Conservation (phyloP, 2,113 vertebrate species). For the Notothenia coriiceps region DNA sequence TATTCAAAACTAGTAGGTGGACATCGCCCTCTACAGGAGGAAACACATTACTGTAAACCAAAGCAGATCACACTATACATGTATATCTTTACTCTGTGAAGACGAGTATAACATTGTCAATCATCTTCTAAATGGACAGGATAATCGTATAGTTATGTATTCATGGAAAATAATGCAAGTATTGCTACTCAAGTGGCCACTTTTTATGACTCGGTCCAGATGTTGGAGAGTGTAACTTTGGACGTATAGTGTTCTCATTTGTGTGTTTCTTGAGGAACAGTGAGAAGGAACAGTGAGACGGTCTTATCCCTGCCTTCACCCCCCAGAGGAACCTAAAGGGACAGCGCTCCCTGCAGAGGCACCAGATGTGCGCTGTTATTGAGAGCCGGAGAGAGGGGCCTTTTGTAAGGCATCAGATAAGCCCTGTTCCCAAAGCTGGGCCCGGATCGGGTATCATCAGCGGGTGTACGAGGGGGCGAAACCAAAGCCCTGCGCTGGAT, state of each 20-base stretch:
- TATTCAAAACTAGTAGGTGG: background rate
- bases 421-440: conserved; percentile 78
- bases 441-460: conserved; percentile 76
- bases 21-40: conserved; percentile 62
- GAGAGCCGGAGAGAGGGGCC: conserved; percentile 65
- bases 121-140: conserved; percentile 46
- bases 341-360: conserved; percentile 75
- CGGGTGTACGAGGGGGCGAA: conserved; percentile 74
- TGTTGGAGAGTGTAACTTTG: conserved; percentile 67
- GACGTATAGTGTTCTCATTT: conserved; percentile 47
- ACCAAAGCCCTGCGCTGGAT: conserved; percentile 68
- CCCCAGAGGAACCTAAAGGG: conserved; percentile 59
- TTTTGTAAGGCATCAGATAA: conserved; percentile 83
- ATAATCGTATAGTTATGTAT: conserved; percentile 36
- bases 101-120: conserved; percentile 24
- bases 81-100: background rate
- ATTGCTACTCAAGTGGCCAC: conserved; percentile 46
- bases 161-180: conserved; percentile 21
- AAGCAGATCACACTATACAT: background rate
- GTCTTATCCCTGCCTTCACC: conserved; percentile 39
- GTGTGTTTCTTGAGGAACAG: conserved; percentile 41
- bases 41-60: background rate
- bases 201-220: conserved; percentile 68
- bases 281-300: conserved; percentile 48
- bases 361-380: conserved; percentile 82